A percentile compares a stretch with the other conserved stretches of the same genome.
Evolutionary conservation across 1,140 invertebrate genomes (phyloP).

Genomic region (Diuraphis noxia): DNA sequence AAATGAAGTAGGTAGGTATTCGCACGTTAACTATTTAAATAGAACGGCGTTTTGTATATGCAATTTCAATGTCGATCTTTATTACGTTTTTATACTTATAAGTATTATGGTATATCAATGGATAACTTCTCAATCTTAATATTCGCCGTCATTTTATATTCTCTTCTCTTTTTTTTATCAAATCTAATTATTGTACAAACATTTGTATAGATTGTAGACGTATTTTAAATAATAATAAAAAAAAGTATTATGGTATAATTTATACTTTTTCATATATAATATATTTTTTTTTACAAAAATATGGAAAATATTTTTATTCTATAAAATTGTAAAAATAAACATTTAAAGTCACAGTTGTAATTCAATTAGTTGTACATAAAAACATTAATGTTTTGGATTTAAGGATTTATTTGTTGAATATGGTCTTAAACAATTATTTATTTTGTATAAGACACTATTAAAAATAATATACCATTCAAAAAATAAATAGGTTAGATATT

Average conservation of each 20-base stretch:
- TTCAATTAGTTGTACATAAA: neutral
- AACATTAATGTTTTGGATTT: neutral
- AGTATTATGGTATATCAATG: no score
- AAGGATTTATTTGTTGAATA: neutral
- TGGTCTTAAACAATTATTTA: neutral
- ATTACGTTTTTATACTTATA: neutral
- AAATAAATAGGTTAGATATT: neutral
- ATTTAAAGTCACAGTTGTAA: neutral
- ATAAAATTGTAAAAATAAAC: neutral
- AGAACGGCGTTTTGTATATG: conserved; percentile 24
- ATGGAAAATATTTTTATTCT: neutral
- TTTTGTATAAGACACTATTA: neutral
- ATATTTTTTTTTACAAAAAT: neutral
- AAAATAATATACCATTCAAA: neutral
- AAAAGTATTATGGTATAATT: neutral
- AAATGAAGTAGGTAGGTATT: no score
- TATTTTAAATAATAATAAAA: no score
- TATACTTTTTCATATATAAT: neutral
- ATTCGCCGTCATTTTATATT: no score
- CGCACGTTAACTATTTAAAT: neutral
- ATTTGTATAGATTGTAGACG: no score
- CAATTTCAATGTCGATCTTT: conserved; percentile 25
- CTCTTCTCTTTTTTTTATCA: no score
- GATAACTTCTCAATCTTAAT: no score
- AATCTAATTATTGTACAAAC: no score